Evolutionary conservation across 2,888 invertebrate genomes (phyloP).

Genomic region (Cerastis leucographa): DNA sequence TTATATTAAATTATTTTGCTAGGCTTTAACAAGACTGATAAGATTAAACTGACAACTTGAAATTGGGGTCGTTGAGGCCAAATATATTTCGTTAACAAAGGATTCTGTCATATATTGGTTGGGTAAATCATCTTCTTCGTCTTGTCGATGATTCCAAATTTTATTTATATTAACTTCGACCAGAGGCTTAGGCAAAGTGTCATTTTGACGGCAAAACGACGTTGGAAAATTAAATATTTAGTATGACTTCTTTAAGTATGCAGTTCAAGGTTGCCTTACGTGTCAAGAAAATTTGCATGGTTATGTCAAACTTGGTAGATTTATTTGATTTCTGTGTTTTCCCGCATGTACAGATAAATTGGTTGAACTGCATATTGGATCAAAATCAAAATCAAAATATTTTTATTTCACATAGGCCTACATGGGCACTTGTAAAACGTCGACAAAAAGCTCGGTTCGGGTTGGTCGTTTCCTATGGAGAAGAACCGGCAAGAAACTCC

Average conservation of each 20-base stretch:
- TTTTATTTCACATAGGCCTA: no score
- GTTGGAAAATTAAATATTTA: neutral
- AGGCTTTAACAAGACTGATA: constrained; percentile 10
- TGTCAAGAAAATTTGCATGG: no score
- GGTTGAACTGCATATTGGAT: no score
- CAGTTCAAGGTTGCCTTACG: no score
- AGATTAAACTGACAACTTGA: constrained; percentile 45
- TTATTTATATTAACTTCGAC: neutral
- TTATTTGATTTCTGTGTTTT: neutral
- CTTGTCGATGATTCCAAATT: neutral
- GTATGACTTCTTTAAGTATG: no score
- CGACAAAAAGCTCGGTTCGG: no score
- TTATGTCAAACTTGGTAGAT: neutral
- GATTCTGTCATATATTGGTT: constrained; percentile 1
- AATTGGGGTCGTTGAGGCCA: constrained; percentile 28
- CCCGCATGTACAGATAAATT: neutral
- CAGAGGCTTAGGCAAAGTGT: neutral
- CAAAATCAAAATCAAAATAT: no score
- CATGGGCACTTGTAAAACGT: no score
- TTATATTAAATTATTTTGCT: constrained; percentile 44
- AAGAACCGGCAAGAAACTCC: no score
- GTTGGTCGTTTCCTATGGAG: no score
- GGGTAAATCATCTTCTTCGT: neutral
- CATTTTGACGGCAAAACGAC: neutral
- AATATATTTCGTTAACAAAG: constrained; percentile 18